Evolutionary conservation across 2,888 invertebrate species (phyloP).

Genomic region (Macrosoma leucophasiata): DNA sequence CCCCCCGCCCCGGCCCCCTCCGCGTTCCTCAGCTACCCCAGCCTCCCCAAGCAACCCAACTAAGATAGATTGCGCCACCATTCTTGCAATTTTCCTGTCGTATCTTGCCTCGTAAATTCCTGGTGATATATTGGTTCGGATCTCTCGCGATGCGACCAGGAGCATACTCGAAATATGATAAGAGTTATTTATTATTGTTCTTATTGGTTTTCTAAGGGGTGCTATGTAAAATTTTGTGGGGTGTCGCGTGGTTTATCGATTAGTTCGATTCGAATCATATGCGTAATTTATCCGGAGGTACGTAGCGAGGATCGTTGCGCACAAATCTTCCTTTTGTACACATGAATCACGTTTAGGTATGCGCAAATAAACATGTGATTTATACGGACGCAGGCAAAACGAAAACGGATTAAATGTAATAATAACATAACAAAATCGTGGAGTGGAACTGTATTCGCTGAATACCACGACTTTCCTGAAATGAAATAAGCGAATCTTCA

Average conservation of each 20-base stretch:
- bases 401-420: conserved; percentile 34
- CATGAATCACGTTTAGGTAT: conserved; percentile 28
- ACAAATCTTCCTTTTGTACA: conserved; percentile 22
- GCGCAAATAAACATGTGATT: conserved; percentile 32
- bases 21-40: conserved; percentile 49
- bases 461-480: conserved; percentile 34
- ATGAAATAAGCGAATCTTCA: conserved; percentile 51
- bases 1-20: conserved; percentile 54
- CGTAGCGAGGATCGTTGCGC: too few relatives aligned
- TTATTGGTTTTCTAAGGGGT: conserved; percentile 73
- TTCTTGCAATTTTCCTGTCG: conserved; percentile 96
- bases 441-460: conserved; percentile 28
- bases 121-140: conserved; percentile 85
- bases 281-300: too few relatives aligned
- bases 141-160: conserved; percentile 75
- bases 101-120: conserved; percentile 92
- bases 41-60: conserved; percentile 77
- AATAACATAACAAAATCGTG: conserved; percentile 32
- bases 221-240: conserved; percentile 40
- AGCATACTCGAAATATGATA: conserved; percentile 77
- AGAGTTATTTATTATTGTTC: conserved; percentile 76
- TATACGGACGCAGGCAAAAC: conserved; percentile 30
- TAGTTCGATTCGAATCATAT: conserved; percentile 9
- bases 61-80: conserved; percentile 93
- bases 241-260: conserved; percentile 43